Conservation (phyloP, 2,797 vertebrate species). For the Ammospiza maritima region DNA sequence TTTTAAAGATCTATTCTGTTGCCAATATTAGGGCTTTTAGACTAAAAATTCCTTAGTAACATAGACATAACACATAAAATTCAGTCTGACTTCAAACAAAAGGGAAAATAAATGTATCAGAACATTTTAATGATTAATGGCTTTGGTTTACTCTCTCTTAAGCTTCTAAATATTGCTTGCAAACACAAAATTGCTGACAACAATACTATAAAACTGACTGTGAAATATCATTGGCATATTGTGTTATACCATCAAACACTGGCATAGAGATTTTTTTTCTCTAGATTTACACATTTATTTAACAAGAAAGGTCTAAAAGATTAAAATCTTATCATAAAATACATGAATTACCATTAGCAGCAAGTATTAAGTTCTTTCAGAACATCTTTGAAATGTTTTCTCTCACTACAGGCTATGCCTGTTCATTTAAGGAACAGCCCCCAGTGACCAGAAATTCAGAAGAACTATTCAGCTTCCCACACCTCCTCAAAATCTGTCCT, state of each 20-base stretch:
- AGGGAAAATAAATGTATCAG: background rate
- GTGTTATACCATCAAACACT: background rate
- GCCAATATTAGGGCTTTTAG: background rate
- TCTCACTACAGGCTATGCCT: background rate
- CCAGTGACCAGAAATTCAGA: background rate
- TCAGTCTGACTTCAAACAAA: background rate
- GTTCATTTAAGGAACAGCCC: background rate
- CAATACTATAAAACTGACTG: background rate
- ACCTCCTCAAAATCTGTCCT: background rate
- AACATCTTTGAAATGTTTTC: background rate
- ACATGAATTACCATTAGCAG: background rate
- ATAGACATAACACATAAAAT: background rate
- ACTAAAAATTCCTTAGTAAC: background rate
- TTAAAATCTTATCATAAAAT: background rate
- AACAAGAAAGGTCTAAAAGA: background rate
- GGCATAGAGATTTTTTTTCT: background rate
- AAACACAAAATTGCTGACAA: background rate
- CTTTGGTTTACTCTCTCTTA: background rate
- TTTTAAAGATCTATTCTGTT: background rate
- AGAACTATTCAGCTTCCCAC: background rate
- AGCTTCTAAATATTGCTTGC: background rate
- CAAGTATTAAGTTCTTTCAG: background rate
- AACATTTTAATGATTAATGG: background rate
- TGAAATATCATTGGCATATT: background rate
- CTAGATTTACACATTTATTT: background rate